These are phyloP conservation scores for Agrochola macilenta DNA, from an alignment of 2,888 invertebrate species.

Conservation along the genomic window DNA sequence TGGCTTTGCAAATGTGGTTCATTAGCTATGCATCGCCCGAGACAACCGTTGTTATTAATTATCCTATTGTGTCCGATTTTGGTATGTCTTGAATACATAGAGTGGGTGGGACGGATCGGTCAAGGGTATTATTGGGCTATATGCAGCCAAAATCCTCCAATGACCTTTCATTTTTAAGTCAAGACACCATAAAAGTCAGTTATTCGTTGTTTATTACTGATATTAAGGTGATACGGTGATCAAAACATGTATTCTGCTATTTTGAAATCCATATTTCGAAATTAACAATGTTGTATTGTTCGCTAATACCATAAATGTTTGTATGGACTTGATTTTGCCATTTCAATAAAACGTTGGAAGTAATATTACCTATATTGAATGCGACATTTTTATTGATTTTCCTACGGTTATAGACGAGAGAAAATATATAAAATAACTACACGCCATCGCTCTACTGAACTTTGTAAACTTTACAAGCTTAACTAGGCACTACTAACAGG, in stretches of 20 bases:
- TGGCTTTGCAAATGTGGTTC: constrained; percentile 68
- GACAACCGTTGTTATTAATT: constrained; percentile 80
- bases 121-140: constrained; percentile 77
- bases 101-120: constrained; percentile 82
- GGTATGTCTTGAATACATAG: constrained; percentile 72
- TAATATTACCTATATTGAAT: constrained; percentile 32
- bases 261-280: constrained; percentile 55
- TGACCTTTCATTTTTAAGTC: constrained; percentile 69
- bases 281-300: constrained; percentile 56
- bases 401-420: constrained; percentile 1
- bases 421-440: neutral
- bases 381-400: constrained; percentile 39
- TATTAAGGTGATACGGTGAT: constrained; percentile 61
- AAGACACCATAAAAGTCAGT: constrained; percentile 64
- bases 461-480: neutral
- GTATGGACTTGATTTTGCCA: constrained; percentile 29
- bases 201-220: constrained; percentile 63
- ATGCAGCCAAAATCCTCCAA: constrained; percentile 67
- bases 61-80: constrained; percentile 79
- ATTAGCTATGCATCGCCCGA: constrained; percentile 75
- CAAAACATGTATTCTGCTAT: constrained; percentile 56
- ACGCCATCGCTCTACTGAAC: neutral
- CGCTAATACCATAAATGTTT: constrained; percentile 47
- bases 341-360: constrained; percentile 26
- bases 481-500: constrained; percentile 2